Percentiles rank a stretch among this genome's conserved stretches.
These are phyloP conservation scores for Machimus rusticus DNA, from an alignment of 2,888 invertebrate species.

Conservation along the genomic window DNA sequence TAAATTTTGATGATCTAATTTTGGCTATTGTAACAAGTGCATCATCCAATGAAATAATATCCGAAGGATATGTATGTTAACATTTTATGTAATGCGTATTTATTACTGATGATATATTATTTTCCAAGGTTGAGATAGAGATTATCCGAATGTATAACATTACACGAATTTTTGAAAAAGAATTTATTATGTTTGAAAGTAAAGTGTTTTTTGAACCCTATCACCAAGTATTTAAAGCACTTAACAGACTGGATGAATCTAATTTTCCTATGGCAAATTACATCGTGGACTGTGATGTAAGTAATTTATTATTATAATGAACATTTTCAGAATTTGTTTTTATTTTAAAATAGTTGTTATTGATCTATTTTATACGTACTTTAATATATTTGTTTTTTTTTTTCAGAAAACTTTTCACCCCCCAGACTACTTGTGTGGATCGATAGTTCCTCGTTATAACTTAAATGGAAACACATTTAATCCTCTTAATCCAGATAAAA, in stretches of 20 bases:
- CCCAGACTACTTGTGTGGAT: conserved; percentile 60
- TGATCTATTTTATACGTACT: not conserved
- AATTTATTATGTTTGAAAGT: conserved; percentile 76
- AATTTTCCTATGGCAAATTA: conserved; percentile 74
- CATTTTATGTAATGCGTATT: not conserved
- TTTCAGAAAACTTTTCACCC: conserved; percentile 46
- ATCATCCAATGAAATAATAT: conserved; percentile 65
- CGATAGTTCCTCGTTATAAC: conserved; percentile 47
- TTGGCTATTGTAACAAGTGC: conserved; percentile 74
- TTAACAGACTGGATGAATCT: conserved; percentile 67
- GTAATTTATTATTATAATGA: not conserved
- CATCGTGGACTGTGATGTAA: conserved; percentile 69
- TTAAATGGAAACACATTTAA: conserved; percentile 52
- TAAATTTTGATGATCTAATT: conserved; percentile 73
- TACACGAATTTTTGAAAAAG: conserved; percentile 56
- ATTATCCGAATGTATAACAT: conserved; percentile 57
- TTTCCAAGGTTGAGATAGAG: conserved; percentile 56
- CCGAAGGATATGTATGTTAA: conserved; percentile 66
- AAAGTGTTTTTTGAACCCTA: conserved; percentile 85
- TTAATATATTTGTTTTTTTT: not conserved
- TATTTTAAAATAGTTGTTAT: not conserved
- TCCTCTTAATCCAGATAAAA: conserved; percentile 46
- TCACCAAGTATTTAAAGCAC: conserved; percentile 74
- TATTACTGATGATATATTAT: conserved; percentile 20
- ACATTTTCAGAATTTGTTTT: too few relatives aligned